Conservation (phyloP, 1,140 invertebrate species). For the Maniola jurtina region DNA sequence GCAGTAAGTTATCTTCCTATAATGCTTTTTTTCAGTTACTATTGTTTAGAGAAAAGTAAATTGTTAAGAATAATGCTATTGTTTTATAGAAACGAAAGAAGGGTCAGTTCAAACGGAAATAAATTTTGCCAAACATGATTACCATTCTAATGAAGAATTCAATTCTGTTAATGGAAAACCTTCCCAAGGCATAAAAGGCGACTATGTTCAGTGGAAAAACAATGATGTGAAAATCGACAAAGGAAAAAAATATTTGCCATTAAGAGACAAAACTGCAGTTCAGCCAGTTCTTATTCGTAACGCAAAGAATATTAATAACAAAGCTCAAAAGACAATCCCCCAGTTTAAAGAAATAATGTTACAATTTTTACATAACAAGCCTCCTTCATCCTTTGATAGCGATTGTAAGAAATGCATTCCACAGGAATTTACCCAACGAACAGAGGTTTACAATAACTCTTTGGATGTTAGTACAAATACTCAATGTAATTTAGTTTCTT, state of each 20-base stretch:
- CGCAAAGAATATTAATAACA: constrained; percentile 7
- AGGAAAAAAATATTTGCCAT: neutral
- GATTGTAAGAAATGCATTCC: neutral
- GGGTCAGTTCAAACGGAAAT: constrained; percentile 42
- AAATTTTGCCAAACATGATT: constrained; percentile 13
- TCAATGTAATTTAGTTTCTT: neutral
- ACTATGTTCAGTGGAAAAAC: neutral
- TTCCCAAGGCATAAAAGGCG: no score
- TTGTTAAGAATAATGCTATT: no score
- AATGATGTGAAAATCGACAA: neutral
- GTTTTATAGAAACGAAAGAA: constrained; percentile 40
- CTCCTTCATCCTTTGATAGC: constrained; percentile 24
- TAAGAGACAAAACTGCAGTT: neutral
- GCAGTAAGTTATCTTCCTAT: constrained; percentile 14
- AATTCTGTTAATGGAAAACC: no score
- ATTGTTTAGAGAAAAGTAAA: no score
- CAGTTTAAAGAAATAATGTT: constrained; percentile 57
- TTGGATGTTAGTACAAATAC: constrained; percentile 18
- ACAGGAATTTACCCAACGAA: neutral
- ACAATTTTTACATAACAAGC: constrained; percentile 53
- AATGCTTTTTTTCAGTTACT: no score
- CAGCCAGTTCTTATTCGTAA: neutral
- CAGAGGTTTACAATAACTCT: neutral
- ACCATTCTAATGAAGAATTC: neutral
- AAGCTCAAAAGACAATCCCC: constrained; percentile 30